A percentile compares a stretch with the other conserved stretches of the same genome.
Conservation (phyloP, 2,888 invertebrate genomes). For the Lypha dubia region DNA sequence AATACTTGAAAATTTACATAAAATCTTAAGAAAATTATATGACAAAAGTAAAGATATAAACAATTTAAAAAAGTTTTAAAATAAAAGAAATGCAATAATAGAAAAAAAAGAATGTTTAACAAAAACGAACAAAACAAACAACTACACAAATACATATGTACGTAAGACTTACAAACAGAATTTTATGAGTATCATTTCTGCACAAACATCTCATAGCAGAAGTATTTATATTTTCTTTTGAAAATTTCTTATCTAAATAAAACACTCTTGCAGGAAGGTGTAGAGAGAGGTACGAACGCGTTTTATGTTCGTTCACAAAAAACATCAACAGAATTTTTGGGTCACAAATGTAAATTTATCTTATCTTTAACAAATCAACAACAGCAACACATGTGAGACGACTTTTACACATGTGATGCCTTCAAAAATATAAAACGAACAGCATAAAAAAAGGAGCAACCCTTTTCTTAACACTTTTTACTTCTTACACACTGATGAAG, state of each 20-base stretch:
- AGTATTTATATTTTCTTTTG: not conserved
- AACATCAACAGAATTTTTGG: not conserved
- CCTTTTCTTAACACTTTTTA: conserved; percentile 21
- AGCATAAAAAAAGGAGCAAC: conserved; percentile 6
- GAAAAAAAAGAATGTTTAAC: conserved; percentile 74
- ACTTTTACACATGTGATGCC: conserved; percentile 43
- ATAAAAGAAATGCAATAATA: conserved; percentile 65
- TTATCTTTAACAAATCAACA: conserved; percentile 71
- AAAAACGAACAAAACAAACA: conserved; percentile 10
- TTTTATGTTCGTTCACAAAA: not conserved
- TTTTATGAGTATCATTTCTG: conserved; percentile 73
- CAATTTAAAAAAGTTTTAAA: conserved; percentile 48
- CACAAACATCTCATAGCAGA: conserved; percentile 76
- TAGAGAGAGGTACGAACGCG: conserved; percentile 7
- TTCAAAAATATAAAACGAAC: not conserved
- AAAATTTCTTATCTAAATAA: conserved; percentile 56
- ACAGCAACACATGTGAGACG: conserved; percentile 62
- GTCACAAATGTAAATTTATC: conserved; percentile 65
- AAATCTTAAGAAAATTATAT: conserved; percentile 47
- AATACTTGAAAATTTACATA: conserved; percentile 66
- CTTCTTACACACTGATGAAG: not conserved
- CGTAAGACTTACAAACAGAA: conserved; percentile 76
- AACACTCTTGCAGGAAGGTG: conserved; percentile 58
- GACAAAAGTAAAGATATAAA: conserved; percentile 45
- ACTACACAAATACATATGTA: no score